A percentile compares a stretch with the other conserved stretches of the same genome.
These are phyloP conservation scores for Ahaetulla prasina DNA, from an alignment of 2,113 vertebrate genomes.

Conservation along the genomic window DNA sequence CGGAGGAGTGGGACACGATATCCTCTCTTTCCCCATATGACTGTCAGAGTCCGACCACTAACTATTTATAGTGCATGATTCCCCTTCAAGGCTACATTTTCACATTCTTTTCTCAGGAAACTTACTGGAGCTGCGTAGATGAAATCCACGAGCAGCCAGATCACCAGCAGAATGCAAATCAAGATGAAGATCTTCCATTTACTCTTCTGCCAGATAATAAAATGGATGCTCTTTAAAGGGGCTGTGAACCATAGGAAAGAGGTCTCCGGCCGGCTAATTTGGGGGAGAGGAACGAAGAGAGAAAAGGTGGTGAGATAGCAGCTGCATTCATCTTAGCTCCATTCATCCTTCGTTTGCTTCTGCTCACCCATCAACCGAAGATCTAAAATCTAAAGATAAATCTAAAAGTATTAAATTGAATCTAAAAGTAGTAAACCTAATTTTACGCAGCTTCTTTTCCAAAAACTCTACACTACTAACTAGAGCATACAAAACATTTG, in stretches of 20 bases:
- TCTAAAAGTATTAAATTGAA: too few relatives aligned
- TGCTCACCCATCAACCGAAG: background rate
- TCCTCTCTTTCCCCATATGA: too few relatives aligned
- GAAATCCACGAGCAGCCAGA: constrained; percentile 51
- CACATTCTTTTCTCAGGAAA: fast-evolving
- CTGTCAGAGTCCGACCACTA: background rate
- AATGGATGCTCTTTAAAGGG: constrained; percentile 43
- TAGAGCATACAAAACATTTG: too few relatives aligned
- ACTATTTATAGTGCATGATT: background rate
- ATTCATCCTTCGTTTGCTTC: background rate
- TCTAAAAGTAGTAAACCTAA: too few relatives aligned
- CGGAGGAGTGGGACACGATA: too few relatives aligned
- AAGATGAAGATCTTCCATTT: constrained; percentile 30
- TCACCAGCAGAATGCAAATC: fast-evolving
- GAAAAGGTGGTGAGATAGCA: too few relatives aligned
- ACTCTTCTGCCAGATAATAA: constrained; percentile 47
- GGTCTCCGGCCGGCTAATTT: constrained; percentile 44
- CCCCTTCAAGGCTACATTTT: background rate
- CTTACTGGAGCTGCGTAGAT: constrained; percentile 66
- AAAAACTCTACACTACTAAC: too few relatives aligned
- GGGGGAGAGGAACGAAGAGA: background rate
- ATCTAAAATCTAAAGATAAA: too few relatives aligned
- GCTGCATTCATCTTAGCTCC: background rate
- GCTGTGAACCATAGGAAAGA: constrained; percentile 51
- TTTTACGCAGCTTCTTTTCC: too few relatives aligned